Conservation (phyloP, 2,797 vertebrate genomes). For the Gila robusta region DNA sequence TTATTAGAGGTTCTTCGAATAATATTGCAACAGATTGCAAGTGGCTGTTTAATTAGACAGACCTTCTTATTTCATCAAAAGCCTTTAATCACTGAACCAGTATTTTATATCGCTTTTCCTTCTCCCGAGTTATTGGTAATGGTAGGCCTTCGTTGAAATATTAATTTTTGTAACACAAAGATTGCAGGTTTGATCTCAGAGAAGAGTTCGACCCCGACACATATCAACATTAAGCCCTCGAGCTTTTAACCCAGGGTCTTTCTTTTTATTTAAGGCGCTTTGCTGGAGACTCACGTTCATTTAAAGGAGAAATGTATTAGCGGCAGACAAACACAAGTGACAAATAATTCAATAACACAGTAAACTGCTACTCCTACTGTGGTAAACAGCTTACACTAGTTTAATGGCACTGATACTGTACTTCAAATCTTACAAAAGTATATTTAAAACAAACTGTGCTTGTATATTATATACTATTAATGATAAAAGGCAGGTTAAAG, state of each 20-base stretch:
- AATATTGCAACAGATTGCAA: constrained; percentile 9
- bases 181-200: background rate
- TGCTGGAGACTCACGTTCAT: background rate
- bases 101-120: background rate
- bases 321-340: background rate
- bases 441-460: no score
- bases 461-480: background rate
- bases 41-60: background rate
- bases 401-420: background rate
- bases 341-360: no score
- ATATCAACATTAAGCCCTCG: background rate
- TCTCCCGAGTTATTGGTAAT: background rate
- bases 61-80: constrained; percentile 3
- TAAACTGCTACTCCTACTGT: background rate
- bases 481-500: no score
- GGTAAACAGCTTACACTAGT: background rate
- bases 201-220: background rate
- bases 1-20: background rate
- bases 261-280: background rate
- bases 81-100: background rate
- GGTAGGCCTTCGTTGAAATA: background rate
- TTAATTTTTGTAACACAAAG: background rate
- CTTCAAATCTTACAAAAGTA: background rate
- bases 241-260: background rate
- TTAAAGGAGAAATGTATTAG: background rate